Conservation (phyloP, 1,140 invertebrate genomes). For the Heliconius nattereri region DNA sequence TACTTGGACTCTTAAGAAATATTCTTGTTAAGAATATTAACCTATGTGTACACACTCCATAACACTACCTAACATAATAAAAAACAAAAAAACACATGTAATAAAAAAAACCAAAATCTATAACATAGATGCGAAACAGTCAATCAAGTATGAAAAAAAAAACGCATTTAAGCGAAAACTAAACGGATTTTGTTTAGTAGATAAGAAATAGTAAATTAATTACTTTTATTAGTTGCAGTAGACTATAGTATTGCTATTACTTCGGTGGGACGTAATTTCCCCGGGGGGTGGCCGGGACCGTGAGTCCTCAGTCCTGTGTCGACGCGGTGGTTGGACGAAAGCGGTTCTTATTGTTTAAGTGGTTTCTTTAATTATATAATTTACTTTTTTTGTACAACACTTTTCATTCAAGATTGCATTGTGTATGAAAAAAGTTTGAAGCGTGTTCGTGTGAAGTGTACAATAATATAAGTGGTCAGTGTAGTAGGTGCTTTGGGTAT, state of each 20-base stretch:
- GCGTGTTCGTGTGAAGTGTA: not conserved
- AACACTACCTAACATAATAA: too few relatives aligned
- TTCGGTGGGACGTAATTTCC: slow-evolving; percentile 61
- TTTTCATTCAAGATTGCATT: not conserved
- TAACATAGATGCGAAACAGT: not conserved
- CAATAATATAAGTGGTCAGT: not conserved
- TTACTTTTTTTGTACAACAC: not conserved
- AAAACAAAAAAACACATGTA: not conserved
- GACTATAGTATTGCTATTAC: slow-evolving; percentile 48
- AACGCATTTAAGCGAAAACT: not conserved
- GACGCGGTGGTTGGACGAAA: slow-evolving; percentile 43
- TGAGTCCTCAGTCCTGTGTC: slow-evolving; percentile 43
- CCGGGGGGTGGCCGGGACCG: slow-evolving; percentile 51
- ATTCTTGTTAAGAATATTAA: too few relatives aligned
- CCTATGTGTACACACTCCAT: too few relatives aligned
- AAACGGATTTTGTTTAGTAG: slow-evolving; percentile 29
- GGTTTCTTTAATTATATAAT: slow-evolving; percentile 30
- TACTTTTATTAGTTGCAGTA: slow-evolving; percentile 58
- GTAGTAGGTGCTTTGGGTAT: not conserved
- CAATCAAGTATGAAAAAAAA: not conserved
- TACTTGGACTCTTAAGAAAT: too few relatives aligned
- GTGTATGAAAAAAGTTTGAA: not conserved
- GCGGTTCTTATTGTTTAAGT: slow-evolving; percentile 38
- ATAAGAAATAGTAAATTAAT: slow-evolving; percentile 47
- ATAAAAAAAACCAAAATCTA: not conserved